Evolutionary conservation across 2,888 invertebrate genomes (phyloP).

Genomic region (Pandemis corylana): DNA sequence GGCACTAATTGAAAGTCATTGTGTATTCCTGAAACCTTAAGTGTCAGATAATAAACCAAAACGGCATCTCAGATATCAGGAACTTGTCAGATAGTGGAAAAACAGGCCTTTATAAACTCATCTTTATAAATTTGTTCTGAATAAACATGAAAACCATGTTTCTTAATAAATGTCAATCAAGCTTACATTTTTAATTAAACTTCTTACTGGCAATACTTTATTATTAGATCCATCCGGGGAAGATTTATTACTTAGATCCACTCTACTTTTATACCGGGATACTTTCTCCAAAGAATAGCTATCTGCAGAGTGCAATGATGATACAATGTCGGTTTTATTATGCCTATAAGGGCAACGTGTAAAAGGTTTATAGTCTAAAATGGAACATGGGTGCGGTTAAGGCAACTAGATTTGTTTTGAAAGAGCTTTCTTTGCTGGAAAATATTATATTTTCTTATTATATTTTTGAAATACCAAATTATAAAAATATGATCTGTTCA

Average conservation of each 20-base stretch:
- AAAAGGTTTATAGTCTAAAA: background rate
- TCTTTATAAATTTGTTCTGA: background rate
- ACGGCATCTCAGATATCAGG: too few relatives aligned
- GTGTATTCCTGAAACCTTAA: too few relatives aligned
- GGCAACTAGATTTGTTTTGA: too few relatives aligned
- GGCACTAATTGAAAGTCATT: too few relatives aligned
- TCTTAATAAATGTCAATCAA: background rate
- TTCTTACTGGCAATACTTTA: slow-evolving; percentile 30
- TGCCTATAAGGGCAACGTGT: slow-evolving; percentile 2
- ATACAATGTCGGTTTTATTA: background rate
- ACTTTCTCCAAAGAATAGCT: slow-evolving; percentile 52
- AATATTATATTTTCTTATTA: too few relatives aligned
- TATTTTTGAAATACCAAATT: too few relatives aligned
- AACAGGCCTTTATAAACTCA: too few relatives aligned
- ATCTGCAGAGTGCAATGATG: slow-evolving; percentile 2
- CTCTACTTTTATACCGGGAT: slow-evolving; percentile 59
- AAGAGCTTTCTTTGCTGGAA: too few relatives aligned
- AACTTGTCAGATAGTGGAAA: too few relatives aligned
- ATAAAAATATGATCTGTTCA: too few relatives aligned
- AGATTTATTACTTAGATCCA: slow-evolving; percentile 68
- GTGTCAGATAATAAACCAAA: too few relatives aligned
- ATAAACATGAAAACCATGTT: background rate
- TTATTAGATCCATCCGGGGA: slow-evolving; percentile 54
- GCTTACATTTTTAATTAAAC: slow-evolving; percentile 10
- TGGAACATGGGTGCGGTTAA: background rate